Base-by-base conservation (phyloP, 92 coral and sea anemone species). In the Meandrina meandrites region DNA sequence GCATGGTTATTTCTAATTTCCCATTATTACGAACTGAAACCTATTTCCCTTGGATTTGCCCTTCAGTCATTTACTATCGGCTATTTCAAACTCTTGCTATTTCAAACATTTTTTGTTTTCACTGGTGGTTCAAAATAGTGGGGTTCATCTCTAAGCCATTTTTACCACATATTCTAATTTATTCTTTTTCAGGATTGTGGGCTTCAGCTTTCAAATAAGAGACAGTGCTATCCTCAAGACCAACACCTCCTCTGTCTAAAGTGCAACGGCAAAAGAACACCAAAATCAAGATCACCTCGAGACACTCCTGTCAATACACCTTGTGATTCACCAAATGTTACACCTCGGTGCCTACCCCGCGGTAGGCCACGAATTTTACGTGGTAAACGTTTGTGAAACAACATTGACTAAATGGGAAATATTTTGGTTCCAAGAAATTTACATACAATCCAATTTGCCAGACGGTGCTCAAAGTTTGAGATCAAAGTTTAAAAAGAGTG, bases 191-290 rank as follows among this genome's bases (percentile, higher is more conserved):
- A 93, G 96, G 93, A 91, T 80, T 93, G 96, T 85, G 90, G 93
- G 35, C 62, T 89, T 76, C 92, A 86, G 56, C 89, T 93, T 51
- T 82, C 86, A 50, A 90, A 78, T 37, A 90, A 91, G 30, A 86
- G 86, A 81, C 91, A 84, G 31, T 93, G 96, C 62, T 91, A 89
- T 87, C 94, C 96, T 8, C 51, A 89, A 45, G 92, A 93, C 19
- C 89, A 88, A 27, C 94, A 79, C 58, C 88, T 91, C 11, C 82
- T 89, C 51, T 93, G 96, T 36, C 81, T 76, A 45, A 93, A 81
- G 48, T 93, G 96, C 71, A 79, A 91, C 16, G 69, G 32, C 51
- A 79, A 84, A 72, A 93, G 91, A 70, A 86, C 89, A 24, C 78
- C 68, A 53, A 78, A 67, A 28, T 62, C 67, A 24, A 51, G 71